Percentiles rank a stretch among this genome's conserved stretches.
Conservation (phyloP, 2,888 invertebrate genomes). For the Coleophora deauratella region DNA sequence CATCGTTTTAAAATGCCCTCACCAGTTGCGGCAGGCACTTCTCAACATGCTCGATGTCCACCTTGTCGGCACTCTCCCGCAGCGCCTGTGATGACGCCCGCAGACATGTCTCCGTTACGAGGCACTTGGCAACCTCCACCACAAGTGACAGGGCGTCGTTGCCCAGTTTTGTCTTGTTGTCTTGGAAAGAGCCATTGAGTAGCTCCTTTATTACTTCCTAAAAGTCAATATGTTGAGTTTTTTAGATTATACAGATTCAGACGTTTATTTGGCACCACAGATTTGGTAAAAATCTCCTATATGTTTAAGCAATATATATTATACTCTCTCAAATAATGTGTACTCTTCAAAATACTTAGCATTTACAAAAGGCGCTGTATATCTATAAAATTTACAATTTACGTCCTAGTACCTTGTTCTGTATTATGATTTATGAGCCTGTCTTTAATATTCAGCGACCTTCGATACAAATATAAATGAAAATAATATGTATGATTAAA, state of each 20-base stretch:
- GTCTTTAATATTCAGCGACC: no score
- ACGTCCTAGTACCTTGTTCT: no score
- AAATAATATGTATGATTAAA: no score
- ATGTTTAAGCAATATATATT: no score
- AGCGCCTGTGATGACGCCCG: slow-evolving; percentile 67
- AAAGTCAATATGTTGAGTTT: slow-evolving; percentile 12
- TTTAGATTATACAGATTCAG: background rate
- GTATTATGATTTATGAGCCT: no score
- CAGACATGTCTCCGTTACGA: slow-evolving; percentile 70
- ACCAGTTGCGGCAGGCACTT: slow-evolving; percentile 73
- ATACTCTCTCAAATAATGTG: no score
- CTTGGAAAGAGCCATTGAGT: slow-evolving; percentile 64
- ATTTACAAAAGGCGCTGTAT: no score
- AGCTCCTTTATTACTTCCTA: slow-evolving; percentile 72
- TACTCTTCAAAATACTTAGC: no score
- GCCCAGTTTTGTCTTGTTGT: slow-evolving; percentile 70
- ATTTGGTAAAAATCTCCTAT: no score
- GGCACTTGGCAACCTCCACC: slow-evolving; percentile 65
- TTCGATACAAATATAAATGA: no score
- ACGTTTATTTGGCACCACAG: no score
- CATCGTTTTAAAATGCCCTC: slow-evolving; percentile 22
- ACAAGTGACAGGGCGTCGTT: slow-evolving; percentile 70
- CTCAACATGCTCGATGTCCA: slow-evolving; percentile 71
- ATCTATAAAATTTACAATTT: no score
- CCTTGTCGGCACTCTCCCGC: slow-evolving; percentile 52